Conservation (phyloP, 2,797 vertebrate genomes). For the Spinus olivaceus region DNA sequence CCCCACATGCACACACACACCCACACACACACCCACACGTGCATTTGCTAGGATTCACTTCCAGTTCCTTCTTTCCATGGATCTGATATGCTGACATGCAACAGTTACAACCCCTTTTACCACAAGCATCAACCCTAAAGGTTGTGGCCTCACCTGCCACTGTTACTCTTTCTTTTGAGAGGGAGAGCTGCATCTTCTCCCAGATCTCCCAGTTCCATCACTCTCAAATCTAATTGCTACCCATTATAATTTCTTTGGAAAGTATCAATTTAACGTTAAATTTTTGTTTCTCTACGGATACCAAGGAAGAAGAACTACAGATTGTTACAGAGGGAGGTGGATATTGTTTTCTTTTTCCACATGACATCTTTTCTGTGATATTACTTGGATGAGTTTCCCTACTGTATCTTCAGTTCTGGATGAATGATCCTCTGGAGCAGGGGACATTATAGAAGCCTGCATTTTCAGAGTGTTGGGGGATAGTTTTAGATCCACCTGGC, state of each 20-base stretch:
- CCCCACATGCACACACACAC: too few species aligned
- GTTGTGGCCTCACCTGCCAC: neutral
- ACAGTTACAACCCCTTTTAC: neutral
- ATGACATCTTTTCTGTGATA: neutral
- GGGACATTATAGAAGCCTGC: neutral
- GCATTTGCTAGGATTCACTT: neutral
- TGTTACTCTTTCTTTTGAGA: neutral
- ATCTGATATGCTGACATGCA: neutral
- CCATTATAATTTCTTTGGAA: neutral
- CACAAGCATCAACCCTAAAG: neutral
- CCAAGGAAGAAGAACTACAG: neutral
- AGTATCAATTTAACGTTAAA: neutral
- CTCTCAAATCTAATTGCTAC: neutral
- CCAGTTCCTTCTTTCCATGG: neutral
- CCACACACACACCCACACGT: neutral
- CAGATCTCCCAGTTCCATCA: neutral
- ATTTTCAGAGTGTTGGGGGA: neutral
- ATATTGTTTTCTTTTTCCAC: neutral
- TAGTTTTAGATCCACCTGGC: neutral
- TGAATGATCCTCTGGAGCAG: neutral
- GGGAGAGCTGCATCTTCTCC: neutral
- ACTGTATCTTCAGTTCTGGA: neutral
- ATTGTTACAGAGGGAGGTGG: neutral
- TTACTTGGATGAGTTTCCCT: neutral
- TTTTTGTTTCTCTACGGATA: neutral